Evolutionary conservation across 2,113 vertebrate species (phyloP).

Genomic region (Leuciscus idus): DNA sequence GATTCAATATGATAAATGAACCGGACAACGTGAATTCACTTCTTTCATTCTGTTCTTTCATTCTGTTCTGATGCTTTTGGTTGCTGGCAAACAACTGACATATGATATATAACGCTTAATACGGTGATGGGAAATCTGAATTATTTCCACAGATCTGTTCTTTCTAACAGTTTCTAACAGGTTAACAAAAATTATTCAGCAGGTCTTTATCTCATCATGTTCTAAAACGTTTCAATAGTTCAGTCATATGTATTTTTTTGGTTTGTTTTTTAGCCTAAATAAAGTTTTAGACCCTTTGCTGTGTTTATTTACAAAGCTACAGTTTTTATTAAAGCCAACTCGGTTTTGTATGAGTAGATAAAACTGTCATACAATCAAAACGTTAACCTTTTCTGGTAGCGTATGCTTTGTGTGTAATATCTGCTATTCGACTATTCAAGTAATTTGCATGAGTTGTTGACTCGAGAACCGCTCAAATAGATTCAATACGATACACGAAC

Average conservation of each 20-base stretch:
- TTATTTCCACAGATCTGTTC: not conserved
- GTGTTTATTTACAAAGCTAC: not conserved
- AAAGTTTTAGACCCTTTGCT: not conserved
- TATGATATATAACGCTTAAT: not conserved
- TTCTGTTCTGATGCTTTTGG: not conserved
- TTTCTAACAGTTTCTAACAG: not conserved
- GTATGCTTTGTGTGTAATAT: not conserved
- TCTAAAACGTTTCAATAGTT: not conserved
- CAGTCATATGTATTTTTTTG: not conserved
- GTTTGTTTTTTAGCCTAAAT: not conserved
- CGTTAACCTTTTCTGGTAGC: not conserved
- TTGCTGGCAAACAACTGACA: not conserved
- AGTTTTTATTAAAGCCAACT: not conserved
- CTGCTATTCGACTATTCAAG: not conserved
- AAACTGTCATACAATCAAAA: not conserved
- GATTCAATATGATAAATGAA: too few species aligned
- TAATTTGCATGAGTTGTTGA: not conserved
- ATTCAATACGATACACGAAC: not conserved
- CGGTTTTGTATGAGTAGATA: not conserved
- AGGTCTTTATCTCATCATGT: not conserved
- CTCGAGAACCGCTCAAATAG: not conserved
- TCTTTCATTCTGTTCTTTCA: not conserved
- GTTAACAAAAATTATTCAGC: not conserved
- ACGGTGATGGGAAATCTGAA: not conserved
- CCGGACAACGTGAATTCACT: not conserved